Evolutionary conservation across 2,113 vertebrate species (phyloP).

Genomic region (Enhydra lutris): DNA sequence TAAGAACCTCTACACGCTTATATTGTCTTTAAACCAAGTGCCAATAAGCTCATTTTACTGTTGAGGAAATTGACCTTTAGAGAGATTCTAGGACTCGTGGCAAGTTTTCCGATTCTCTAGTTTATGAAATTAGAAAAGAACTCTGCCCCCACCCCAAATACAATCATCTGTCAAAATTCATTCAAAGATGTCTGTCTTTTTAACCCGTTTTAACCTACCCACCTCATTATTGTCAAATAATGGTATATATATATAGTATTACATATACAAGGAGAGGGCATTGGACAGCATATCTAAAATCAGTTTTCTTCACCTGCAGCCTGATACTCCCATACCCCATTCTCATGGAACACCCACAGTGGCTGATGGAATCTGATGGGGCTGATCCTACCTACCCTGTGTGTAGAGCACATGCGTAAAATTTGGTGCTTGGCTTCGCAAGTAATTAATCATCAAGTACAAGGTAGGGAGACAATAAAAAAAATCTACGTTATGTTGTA

Average conservation of each 20-base stretch:
- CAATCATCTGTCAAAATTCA: background rate
- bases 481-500: background rate
- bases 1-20: background rate
- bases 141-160: background rate
- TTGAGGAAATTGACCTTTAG: background rate
- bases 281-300: background rate
- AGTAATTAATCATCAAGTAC: background rate
- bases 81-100: background rate
- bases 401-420: background rate
- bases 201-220: background rate
- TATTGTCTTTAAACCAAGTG: background rate
- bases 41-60: background rate
- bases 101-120: background rate
- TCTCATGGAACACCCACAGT: background rate
- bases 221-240: background rate
- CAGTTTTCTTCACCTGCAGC: background rate
- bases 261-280: background rate
- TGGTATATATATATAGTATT: background rate
- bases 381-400: background rate
- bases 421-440: background rate
- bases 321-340: background rate
- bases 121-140: slow-evolving; percentile 6
- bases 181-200: background rate
- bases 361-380: background rate
- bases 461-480: background rate